Evolutionary conservation across 1,140 invertebrate species (phyloP), one percentile per base, ranked within the genome.

Genomic region (Heliconius congener): DNA sequence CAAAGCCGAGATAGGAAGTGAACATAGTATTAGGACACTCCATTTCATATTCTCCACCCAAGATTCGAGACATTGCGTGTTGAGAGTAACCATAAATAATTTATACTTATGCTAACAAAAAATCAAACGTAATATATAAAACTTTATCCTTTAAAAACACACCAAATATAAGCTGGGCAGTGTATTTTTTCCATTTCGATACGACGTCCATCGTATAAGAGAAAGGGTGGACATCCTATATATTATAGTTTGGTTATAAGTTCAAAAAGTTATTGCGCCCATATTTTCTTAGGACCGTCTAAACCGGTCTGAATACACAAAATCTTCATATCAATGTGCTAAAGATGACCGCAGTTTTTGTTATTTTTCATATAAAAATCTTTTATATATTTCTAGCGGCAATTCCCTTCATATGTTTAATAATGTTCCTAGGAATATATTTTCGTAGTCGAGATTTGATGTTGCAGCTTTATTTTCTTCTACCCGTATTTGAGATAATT

Each of bases 281-380:
- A 83, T 83, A 83, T 81, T 83, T 83, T 83, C 80, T 81, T 83
- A 83, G 80, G 80, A 79, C 72, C 34, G 71, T 71, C 52, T 81
- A 81, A 81, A 78, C 75, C 76, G 60, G 34, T 57, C 73, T 79
- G 77, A 83, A 83, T 83, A 83, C 74, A 83, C 70, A 76, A 81
- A 81, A 81, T 70, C 75, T 81, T 81, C 80, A 83, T 83, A 74
- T 83, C 82, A 57, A 81, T 81, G 74, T 75, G 72, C 79, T 72
- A 57, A 79, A 52, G 75, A 77, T 83, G 82, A 79, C 82, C 82
- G 80, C 27, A 74, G 77, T 66, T 66, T 66, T 66, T 30, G 60
- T 66, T 66, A 66, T 66, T 27, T 46, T 66, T 66, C 23, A 16
- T 30, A 18, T 55, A 76, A 71, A 71, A 73, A 80, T 76, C 74